Percentiles rank a stretch among this genome's conserved stretches.
Evolutionary conservation across 2,888 invertebrate species (phyloP).

Genomic region (Ephialtes manifestator): DNA sequence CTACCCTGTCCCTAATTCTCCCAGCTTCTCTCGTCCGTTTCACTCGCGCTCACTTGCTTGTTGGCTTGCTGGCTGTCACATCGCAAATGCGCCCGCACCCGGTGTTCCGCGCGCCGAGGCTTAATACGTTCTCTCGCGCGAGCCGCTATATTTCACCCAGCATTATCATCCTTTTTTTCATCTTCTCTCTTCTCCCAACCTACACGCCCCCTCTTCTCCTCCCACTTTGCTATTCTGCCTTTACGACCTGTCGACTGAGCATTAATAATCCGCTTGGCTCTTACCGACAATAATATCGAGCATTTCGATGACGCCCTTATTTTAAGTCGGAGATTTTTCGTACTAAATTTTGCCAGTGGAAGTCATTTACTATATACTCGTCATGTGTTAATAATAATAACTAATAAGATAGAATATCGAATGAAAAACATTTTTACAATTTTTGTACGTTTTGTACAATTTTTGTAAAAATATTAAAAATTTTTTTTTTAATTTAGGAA

Average conservation of each 20-base stretch:
- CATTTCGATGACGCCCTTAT: conserved; percentile 62
- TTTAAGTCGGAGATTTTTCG: conserved; percentile 48
- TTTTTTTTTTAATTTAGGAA: too few relatives aligned
- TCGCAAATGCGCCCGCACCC: conserved; percentile 77
- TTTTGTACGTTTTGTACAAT: too few relatives aligned
- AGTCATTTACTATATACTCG: conserved; percentile 25
- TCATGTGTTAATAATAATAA: too few relatives aligned
- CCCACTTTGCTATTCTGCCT: conserved; percentile 70
- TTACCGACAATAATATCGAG: conserved; percentile 75
- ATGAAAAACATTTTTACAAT: conserved; percentile 65
- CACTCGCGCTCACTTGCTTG: conserved; percentile 66
- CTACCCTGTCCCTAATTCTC: conserved; percentile 55
- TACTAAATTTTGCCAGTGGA: not conserved
- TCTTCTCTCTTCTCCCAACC: conserved; percentile 53
- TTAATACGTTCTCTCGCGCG: conserved; percentile 63
- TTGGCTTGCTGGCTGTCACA: conserved; percentile 76
- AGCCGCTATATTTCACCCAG: conserved; percentile 79
- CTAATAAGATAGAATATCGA: not conserved
- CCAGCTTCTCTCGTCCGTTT: conserved; percentile 53
- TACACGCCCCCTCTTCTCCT: conserved; percentile 71
- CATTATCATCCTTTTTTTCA: conserved; percentile 79
- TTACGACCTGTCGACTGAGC: conserved; percentile 82
- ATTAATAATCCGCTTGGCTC: conserved; percentile 78
- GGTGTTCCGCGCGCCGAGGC: conserved; percentile 70
- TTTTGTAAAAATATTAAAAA: too few relatives aligned